phyloP scores from a whole-genome alignment of 1,140 invertebrate species.

The Whitmania pigra region DNA sequence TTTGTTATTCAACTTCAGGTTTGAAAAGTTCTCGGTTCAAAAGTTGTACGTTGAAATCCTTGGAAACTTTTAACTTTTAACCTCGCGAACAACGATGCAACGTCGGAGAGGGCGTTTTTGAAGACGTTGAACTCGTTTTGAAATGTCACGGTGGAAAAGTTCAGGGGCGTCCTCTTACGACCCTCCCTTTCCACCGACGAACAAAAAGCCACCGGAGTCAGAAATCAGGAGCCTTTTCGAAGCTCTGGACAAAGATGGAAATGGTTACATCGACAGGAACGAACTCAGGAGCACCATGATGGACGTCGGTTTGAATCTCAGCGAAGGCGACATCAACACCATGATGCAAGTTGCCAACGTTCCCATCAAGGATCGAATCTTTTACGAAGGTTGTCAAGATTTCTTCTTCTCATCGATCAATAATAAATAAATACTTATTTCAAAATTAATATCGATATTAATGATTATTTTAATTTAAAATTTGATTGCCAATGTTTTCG shows the following conservation, averaged over 20 bases:
- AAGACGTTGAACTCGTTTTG: too few relatives aligned
- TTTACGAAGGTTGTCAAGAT: conserved; percentile 20
- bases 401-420: background rate
- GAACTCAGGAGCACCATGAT: conserved; percentile 21
- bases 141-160: conserved; percentile 4
- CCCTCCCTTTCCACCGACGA: background rate
- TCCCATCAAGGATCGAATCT: conserved; percentile 19
- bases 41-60: too few relatives aligned
- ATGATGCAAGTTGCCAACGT: conserved; percentile 26
- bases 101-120: too few relatives aligned
- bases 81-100: too few relatives aligned
- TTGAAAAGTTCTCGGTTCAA: too few relatives aligned
- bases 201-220: conserved; percentile 7
- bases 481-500: too few relatives aligned
- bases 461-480: too few relatives aligned
- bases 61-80: too few relatives aligned
- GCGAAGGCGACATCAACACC: conserved; percentile 25
- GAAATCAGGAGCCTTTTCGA: conserved; percentile 23
- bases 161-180: conserved; percentile 2
- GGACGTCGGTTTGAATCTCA: conserved; percentile 25
- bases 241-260: conserved; percentile 26
- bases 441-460: too few relatives aligned
- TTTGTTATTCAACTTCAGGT: too few relatives aligned
- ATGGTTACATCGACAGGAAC: conserved; percentile 26
- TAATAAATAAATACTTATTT: too few relatives aligned